Percentiles rank a stretch among this genome's conserved stretches.
These are phyloP conservation scores for Synanthedon formicaeformis DNA, from an alignment of 2,888 invertebrate genomes.

Conservation along the genomic window DNA sequence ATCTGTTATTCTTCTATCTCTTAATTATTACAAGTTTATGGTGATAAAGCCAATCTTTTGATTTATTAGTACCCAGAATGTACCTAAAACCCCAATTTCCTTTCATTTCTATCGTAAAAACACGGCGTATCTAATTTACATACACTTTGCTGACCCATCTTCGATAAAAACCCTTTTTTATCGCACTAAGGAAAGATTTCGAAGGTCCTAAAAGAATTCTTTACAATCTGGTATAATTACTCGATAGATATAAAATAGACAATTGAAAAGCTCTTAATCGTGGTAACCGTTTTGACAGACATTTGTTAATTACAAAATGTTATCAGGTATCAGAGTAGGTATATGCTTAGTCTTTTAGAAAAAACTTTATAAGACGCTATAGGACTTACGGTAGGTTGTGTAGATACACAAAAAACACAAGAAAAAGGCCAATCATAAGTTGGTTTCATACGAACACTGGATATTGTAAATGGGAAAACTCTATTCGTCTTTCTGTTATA, in stretches of 20 bases:
- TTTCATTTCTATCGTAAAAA: constrained; percentile 44
- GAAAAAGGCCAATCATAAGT: no score
- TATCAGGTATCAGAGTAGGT: not conserved
- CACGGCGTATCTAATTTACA: constrained; percentile 52
- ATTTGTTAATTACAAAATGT: not conserved
- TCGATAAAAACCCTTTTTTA: constrained; percentile 58
- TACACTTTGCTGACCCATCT: constrained; percentile 64
- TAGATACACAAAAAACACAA: no score
- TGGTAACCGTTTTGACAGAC: not conserved
- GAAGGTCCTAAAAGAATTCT: constrained; percentile 41
- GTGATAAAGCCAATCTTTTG: constrained; percentile 15
- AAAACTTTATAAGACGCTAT: no score
- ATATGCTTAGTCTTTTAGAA: no score
- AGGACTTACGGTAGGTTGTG: no score
- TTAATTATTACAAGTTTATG: no score
- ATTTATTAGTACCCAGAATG: constrained; percentile 35
- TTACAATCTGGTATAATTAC: constrained; percentile 11
- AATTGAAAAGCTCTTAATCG: no score
- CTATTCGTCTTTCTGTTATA: no score
- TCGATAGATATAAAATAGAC: not conserved
- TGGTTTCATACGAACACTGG: no score
- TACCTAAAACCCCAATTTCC: constrained; percentile 38
- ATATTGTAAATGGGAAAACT: no score
- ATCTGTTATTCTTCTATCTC: not conserved
- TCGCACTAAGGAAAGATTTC: constrained; percentile 50